Evolutionary conservation across 2,888 invertebrate species (phyloP).

Genomic region (Hermodice carunculata): DNA sequence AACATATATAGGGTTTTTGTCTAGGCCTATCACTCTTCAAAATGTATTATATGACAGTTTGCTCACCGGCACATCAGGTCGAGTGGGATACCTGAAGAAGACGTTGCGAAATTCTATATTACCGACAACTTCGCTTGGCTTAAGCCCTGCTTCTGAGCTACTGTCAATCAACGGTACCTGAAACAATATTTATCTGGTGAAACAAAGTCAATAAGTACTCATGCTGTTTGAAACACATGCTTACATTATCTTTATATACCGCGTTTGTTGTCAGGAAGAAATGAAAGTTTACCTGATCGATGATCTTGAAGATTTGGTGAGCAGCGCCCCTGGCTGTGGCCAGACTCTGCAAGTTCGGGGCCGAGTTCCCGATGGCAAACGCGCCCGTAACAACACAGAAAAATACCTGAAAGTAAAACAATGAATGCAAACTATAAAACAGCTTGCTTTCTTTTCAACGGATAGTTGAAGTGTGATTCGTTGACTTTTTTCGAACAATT

Average conservation of each 20-base stretch:
- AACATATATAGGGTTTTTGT: no score
- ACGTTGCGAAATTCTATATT: constrained; percentile 79
- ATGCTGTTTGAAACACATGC: not conserved
- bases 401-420: constrained; percentile 77
- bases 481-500: no score
- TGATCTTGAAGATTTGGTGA: constrained; percentile 78
- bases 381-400: constrained; percentile 74
- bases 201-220: not conserved
- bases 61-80: constrained; percentile 79
- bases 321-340: constrained; percentile 72
- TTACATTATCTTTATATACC: no score
- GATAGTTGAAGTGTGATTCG: no score
- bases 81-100: constrained; percentile 82
- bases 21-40: no score
- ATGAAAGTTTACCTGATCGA: constrained; percentile 76
- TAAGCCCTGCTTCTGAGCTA: constrained; percentile 75
- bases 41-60: no score
- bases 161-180: constrained; percentile 80
- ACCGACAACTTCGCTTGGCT: constrained; percentile 74
- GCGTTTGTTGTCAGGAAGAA: no score
- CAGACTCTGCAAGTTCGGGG: constrained; percentile 60
- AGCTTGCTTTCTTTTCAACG: no score
- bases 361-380: constrained; percentile 66
- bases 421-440: no score
- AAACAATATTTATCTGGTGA: constrained; percentile 12